Evolutionary conservation across 2,113 vertebrate genomes (phyloP), one percentile per base, ranked within the genome.

Genomic region (Callipepla squamata): DNA sequence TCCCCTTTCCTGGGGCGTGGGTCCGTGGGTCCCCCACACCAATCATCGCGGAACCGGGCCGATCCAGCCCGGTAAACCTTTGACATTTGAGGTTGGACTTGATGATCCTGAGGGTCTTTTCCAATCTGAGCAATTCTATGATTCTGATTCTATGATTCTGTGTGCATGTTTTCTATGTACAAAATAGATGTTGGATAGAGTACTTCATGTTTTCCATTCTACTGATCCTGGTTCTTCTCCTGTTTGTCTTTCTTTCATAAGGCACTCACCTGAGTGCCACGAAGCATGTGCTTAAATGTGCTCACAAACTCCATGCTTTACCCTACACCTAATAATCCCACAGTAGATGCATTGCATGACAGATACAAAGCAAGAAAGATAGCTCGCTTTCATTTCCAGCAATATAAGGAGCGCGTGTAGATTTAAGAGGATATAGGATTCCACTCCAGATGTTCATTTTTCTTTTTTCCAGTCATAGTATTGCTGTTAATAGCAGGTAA

Each of bases 101-200:
- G 25, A 51, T 51, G 25, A 51, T 51, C 14, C 50, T 51, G 50
- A 51, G 50, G 25, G 25, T 15, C 25, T 51, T 51, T 51, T 51
- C 8, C 50, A 51, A 51, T 25, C 7, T 51, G 50, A 51, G 25
- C 26, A 53, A 40, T 40, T 40, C 40, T 40, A 13, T 40, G 48
- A 51, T 51, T 51, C 50, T 51, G 50, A 48, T 22, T 48, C 48
- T 23, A 48, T 48, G 48, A 28, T 28, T 53, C 51, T 28, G 15
- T 53, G 26, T 5, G 23, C 3, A 1, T 1, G 13, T 23, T 17
- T 30, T 72, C 25, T 88, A 3, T 28, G 2, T 34, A 42, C 25
- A n/a, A 30, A 61, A 30, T 0, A 1, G 3, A 1, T 2, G 0
- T 44, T 48, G 7, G 8, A 18, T 7, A n/a, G 13, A 58, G 13